Evolutionary conservation across 2,113 vertebrate species (phyloP), one percentile per base, ranked within the genome.

Genomic region (Callithrix jacchus): DNA sequence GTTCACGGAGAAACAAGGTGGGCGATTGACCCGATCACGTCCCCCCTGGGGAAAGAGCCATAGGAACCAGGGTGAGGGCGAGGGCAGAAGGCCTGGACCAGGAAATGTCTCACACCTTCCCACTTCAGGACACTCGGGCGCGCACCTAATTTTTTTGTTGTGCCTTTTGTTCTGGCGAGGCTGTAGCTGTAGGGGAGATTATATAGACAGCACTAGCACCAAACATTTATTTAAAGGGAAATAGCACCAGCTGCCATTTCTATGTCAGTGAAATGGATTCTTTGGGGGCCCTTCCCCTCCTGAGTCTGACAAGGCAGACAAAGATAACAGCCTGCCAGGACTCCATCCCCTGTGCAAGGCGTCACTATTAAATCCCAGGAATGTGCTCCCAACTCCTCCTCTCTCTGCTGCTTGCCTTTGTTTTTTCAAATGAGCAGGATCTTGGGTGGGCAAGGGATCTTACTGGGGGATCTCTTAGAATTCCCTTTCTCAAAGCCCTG

Each of bases 61-160:
- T 40, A 49, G 11, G 23, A 74, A 13, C 4, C 1, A 0, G 58
- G 70, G 58, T 45, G 87, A 23, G 87, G 35, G 21, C 16, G 52
- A 70, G 61, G 88, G 35, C 42, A 30, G 64, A 87, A n/a, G 42
- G 70, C 37, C 82, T 1, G 1, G 37, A 89, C 80, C 70, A 95
- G 95, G 96, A 96, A 97, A 93, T 87, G 45, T 85, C 97, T 97
- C 88, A 96, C 93, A 95, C 88, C 95, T 98, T 73, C 85, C 23
- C 16, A 73, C 90, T 87, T 85, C 91, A 64, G 85, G 92, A 73
- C 58, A 42, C n/a, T 83, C 49, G 83, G 94, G 81, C 94, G 76
- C 1, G 9, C 74, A 89, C 81, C 92, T 91, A 42, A 93, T 80
- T 93, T 96, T 64, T 80, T 91, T 87, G 92, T 82, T 30, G 12